A percentile compares a stretch with the other conserved stretches of the same genome.
These are phyloP conservation scores for Melanostigma gelatinosum DNA, from an alignment of 2,113 vertebrate genomes.

Conservation along the genomic window DNA sequence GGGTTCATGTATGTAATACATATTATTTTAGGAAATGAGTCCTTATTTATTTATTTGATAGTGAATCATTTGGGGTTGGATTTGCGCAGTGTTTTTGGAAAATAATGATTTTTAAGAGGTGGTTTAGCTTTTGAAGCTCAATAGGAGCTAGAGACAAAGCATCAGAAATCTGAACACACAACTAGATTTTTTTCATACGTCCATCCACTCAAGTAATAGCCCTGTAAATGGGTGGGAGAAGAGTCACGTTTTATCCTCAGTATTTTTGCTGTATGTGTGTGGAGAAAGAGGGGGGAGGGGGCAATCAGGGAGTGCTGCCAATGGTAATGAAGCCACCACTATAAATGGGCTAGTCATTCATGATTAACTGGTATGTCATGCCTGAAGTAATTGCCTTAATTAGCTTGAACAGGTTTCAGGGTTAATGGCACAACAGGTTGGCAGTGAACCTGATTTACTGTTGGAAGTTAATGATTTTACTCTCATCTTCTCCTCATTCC, in stretches of 20 bases:
- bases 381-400: slow-evolving; percentile 94
- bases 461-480: slow-evolving; percentile 93
- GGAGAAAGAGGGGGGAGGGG: background rate
- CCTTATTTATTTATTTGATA: background rate
- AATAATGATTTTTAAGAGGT: background rate
- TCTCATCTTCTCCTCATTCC: slow-evolving; percentile 91
- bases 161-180: slow-evolving; percentile 8
- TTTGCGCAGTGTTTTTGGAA: background rate
- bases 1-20: background rate
- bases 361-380: slow-evolving; percentile 88
- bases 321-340: slow-evolving; percentile 82
- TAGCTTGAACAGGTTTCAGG: slow-evolving; percentile 93
- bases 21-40: background rate
- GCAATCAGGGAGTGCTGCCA: slow-evolving; percentile 66
- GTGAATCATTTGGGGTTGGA: background rate
- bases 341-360: slow-evolving; percentile 81
- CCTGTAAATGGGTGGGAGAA: slow-evolving; percentile 34
- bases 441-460: slow-evolving; percentile 91
- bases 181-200: slow-evolving; percentile 7
- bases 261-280: slow-evolving; percentile 26
- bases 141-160: slow-evolving; percentile 4
- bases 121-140: background rate
- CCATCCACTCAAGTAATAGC: slow-evolving; percentile 43
- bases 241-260: slow-evolving; percentile 42
- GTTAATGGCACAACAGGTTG: slow-evolving; percentile 91